Evolutionary conservation across 92 coral and sea anemone genomes (phyloP).

Genomic region (Porites divaricata): DNA sequence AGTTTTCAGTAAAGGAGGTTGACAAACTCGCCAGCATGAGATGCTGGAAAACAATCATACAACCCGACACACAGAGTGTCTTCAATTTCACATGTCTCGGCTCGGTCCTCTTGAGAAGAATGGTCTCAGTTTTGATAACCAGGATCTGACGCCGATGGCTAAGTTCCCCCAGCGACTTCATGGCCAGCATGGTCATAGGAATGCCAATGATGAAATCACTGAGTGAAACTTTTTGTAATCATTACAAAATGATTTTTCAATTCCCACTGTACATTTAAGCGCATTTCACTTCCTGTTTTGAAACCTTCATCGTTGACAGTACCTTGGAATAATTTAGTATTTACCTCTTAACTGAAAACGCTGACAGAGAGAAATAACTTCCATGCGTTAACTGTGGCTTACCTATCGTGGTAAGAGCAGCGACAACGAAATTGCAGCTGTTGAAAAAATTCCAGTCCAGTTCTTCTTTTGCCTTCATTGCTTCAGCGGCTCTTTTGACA

Average conservation of each 20-base stretch:
- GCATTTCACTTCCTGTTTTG: too few relatives aligned
- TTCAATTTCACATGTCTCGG: slow-evolving; percentile 14
- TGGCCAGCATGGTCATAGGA: slow-evolving; percentile 33
- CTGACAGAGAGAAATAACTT: neutral
- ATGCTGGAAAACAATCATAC: neutral
- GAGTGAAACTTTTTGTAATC: too few relatives aligned
- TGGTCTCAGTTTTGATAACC: slow-evolving; percentile 20
- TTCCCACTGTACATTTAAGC: too few relatives aligned
- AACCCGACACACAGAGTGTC: neutral
- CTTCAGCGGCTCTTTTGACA: slow-evolving; percentile 30
- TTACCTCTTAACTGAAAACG: too few relatives aligned
- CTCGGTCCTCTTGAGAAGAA: slow-evolving; percentile 1
- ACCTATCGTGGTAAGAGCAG: slow-evolving; percentile 62
- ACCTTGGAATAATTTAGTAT: too few relatives aligned
- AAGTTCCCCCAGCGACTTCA: slow-evolving; percentile 29
- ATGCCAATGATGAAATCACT: neutral
- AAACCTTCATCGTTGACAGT: too few relatives aligned
- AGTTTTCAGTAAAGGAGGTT: neutral
- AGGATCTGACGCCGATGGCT: neutral
- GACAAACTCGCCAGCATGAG: neutral
- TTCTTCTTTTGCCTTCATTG: neutral
- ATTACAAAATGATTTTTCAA: too few relatives aligned
- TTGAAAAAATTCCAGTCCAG: slow-evolving; percentile 53
- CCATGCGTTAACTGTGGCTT: neutral
- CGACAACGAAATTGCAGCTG: slow-evolving; percentile 41